Conservation (phyloP, 1,140 invertebrate species). For the Heliconius nattereri region DNA sequence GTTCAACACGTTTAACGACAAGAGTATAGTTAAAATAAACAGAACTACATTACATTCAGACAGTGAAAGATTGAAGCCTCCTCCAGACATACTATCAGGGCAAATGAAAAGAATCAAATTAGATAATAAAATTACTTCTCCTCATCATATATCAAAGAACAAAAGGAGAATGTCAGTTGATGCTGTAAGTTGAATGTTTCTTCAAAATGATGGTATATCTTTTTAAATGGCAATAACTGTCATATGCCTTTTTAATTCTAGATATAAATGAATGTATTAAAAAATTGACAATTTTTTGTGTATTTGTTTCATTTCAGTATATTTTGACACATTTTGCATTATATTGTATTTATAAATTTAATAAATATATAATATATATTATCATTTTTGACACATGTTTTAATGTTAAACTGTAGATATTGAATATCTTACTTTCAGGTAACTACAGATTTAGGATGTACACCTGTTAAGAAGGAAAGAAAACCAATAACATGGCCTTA, state of each 20-base stretch:
- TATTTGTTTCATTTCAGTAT: not conserved
- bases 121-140: slow-evolving; percentile 45
- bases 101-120: slow-evolving; percentile 70
- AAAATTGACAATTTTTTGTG: not conserved
- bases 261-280: not conserved
- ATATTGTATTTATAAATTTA: too few species aligned
- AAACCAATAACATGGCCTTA: slow-evolving; percentile 68
- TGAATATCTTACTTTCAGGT: slow-evolving; percentile 46
- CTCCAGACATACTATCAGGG: slow-evolving; percentile 61
- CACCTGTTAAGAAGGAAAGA: slow-evolving; percentile 63
- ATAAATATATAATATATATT: too few species aligned
- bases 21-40: slow-evolving; percentile 16
- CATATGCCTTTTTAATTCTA: not conserved
- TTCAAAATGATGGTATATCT: not conserved
- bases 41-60: slow-evolving; percentile 41
- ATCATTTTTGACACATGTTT: not conserved
- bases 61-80: slow-evolving; percentile 61
- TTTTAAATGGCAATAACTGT: not conserved
- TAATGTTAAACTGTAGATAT: not conserved
- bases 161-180: slow-evolving; percentile 62
- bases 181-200: slow-evolving; percentile 50
- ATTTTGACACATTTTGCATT: not conserved
- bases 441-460: slow-evolving; percentile 41
- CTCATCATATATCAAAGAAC: slow-evolving; percentile 47
- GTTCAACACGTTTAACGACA: slow-evolving; percentile 40